Percentiles rank a stretch among this genome's conserved stretches.
Conservation (phyloP, 1,140 invertebrate genomes). For the Augochlora pura region DNA sequence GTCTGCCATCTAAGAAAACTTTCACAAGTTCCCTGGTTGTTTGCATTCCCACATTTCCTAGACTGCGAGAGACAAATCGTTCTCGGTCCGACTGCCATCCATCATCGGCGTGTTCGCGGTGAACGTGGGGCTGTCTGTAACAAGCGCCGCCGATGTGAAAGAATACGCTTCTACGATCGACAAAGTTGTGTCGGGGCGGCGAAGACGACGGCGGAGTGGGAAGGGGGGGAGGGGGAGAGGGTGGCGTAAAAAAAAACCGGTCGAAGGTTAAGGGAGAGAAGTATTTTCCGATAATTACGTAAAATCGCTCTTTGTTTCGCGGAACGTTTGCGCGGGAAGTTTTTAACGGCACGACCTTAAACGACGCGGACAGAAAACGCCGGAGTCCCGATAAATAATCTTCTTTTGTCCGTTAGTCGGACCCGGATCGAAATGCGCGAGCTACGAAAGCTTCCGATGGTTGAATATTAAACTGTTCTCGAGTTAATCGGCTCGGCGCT, state of each 20-base stretch:
- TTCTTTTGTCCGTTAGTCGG: neutral
- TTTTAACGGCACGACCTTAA: neutral
- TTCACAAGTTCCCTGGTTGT: constrained; percentile 23
- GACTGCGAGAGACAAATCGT: constrained; percentile 54
- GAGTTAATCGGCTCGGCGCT: neutral
- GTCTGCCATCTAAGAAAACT: constrained; percentile 35
- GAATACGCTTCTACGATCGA: constrained; percentile 16
- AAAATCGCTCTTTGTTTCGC: neutral
- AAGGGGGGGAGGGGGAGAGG: too few relatives aligned
- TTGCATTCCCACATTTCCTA: constrained; percentile 52
- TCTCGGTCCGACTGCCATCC: constrained; percentile 42
- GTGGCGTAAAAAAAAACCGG: neutral
- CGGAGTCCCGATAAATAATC: constrained; percentile 1
- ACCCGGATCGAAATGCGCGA: neutral
- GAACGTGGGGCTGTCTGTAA: constrained; percentile 10
- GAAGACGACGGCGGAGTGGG: neutral
- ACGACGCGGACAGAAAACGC: neutral
- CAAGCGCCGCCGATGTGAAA: constrained; percentile 20
- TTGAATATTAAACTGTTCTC: neutral
- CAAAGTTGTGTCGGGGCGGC: neutral
- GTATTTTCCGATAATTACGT: constrained; percentile 24
- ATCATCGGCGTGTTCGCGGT: constrained; percentile 49
- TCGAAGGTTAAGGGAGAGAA: neutral
- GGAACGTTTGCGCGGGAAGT: neutral
- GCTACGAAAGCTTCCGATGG: neutral